Conservation (phyloP, 2,888 invertebrate species). For the Eristalis pertinax region DNA sequence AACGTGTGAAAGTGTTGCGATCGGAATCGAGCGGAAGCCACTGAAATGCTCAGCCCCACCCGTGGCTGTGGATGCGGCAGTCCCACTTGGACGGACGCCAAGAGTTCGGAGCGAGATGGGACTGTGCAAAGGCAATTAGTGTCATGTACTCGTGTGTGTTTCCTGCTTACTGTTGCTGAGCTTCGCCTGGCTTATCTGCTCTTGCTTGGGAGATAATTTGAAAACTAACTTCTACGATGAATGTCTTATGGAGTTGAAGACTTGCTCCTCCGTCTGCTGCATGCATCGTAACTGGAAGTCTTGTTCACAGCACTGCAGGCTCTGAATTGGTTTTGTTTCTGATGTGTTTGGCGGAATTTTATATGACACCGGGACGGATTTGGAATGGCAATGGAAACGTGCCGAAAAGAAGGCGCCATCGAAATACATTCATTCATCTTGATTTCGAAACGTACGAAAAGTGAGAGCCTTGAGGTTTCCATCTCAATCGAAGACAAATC, state of each 20-base stretch:
- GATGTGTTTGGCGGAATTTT: not conserved
- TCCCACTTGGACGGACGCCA: constrained; percentile 64
- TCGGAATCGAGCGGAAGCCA: constrained; percentile 60
- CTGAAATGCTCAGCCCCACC: not conserved
- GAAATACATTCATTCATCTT: too few species aligned
- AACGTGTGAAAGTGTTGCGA: constrained; percentile 66
- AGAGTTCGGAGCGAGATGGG: constrained; percentile 58
- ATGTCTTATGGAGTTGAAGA: constrained; percentile 52
- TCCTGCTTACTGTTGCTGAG: constrained; percentile 50
- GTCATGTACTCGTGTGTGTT: constrained; percentile 50
- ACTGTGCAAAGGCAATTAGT: constrained; percentile 68
- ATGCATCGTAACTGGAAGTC: not conserved
- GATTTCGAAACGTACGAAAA: too few species aligned
- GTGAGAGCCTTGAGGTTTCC: too few species aligned
- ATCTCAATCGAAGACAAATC: too few species aligned
- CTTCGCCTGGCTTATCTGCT: constrained; percentile 31
- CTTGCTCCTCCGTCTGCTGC: not conserved
- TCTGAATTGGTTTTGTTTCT: not conserved
- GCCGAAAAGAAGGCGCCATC: not conserved
- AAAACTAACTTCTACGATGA: constrained; percentile 59
- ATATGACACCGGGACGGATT: not conserved
- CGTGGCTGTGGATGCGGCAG: constrained; percentile 29
- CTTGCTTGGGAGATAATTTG: constrained; percentile 35
- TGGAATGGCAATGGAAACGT: not conserved
- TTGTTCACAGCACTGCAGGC: not conserved